Evolutionary conservation across 2,113 vertebrate species (phyloP), one percentile per base, ranked within the genome.

Genomic region (Morone chrysops): DNA sequence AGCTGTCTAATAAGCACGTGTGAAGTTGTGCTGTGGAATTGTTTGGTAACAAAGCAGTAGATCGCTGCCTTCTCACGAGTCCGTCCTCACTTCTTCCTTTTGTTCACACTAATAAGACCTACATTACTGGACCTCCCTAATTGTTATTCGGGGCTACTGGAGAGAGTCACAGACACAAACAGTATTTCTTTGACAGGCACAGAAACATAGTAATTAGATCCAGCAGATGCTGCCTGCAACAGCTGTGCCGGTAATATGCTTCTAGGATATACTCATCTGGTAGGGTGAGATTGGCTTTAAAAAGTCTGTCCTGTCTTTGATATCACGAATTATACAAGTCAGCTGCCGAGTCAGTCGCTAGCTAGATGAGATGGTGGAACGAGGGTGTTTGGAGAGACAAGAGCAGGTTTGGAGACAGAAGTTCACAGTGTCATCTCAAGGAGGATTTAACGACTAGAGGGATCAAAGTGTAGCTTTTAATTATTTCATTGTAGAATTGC

Each of bases 181-280:
- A 62, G 63, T 57, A 91, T 92, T 92, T 91, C 83, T 87, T 87
- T 94, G 91, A 91, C 90, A 92, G 88, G 84, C 86, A 75, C 89
- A 94, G 78, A 93, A 92, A 88, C 87, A 78, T 65, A 73, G 82
- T 92, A 92, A 93, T 94, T 92, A 92, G 88, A 94, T 92, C 84
- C 78, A 89, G 85, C 86, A 92, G 92, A 92, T 83, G 82, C 87
- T 80, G 80, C 45, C 81, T 90, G 84, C 63, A 89, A 87, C 85
- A 90, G 90, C 88, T 91, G 88, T 82, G 63, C 87, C 79, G 69
- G 90, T 92, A 92, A 93, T 91, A 81, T 78, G 69, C 67, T 77
- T 66, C 71, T 67, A 80, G 77, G 75, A 70, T 87, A 63, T 72
- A 41, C 70, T 90, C 77, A 62, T 82, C 85, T 79, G 76, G 54